These are phyloP conservation scores for Vireo griseus DNA, from an alignment of 2,797 vertebrate genomes.

Conservation along the genomic window DNA sequence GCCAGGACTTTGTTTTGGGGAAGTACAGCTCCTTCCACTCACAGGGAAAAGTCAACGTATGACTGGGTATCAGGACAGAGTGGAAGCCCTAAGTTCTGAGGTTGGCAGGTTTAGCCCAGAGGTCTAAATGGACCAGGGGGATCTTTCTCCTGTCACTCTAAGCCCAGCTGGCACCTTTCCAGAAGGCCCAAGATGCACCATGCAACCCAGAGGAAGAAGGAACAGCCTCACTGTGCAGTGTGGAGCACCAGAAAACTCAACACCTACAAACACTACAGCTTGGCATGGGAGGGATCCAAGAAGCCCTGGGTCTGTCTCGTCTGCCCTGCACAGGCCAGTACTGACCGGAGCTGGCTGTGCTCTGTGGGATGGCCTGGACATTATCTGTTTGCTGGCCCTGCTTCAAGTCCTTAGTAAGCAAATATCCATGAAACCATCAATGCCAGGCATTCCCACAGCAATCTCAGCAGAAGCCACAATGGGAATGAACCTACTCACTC, in stretches of 20 bases:
- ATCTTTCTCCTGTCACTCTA: neutral
- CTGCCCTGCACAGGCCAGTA: neutral
- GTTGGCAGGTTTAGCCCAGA: neutral
- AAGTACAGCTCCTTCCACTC: neutral
- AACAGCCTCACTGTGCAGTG: neutral
- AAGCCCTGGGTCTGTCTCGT: neutral
- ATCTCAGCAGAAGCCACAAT: neutral
- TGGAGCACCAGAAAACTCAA: neutral
- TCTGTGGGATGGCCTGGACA: neutral
- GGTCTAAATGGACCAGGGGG: neutral
- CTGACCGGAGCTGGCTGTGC: neutral
- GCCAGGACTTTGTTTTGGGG: neutral
- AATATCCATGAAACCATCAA: neutral
- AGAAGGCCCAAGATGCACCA: neutral
- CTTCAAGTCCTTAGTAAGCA: neutral
- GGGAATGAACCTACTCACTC: neutral
- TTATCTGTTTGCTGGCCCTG: neutral
- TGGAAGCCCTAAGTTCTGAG: neutral
- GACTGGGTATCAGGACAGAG: neutral
- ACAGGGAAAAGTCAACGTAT: neutral
- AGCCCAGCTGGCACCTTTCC: neutral
- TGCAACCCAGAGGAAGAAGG: neutral
- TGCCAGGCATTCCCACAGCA: neutral
- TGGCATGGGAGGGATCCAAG: fast-evolving
- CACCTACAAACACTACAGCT: neutral